Conservation (phyloP, 2,113 vertebrate species). For the Dicrurus megarhynchus region DNA sequence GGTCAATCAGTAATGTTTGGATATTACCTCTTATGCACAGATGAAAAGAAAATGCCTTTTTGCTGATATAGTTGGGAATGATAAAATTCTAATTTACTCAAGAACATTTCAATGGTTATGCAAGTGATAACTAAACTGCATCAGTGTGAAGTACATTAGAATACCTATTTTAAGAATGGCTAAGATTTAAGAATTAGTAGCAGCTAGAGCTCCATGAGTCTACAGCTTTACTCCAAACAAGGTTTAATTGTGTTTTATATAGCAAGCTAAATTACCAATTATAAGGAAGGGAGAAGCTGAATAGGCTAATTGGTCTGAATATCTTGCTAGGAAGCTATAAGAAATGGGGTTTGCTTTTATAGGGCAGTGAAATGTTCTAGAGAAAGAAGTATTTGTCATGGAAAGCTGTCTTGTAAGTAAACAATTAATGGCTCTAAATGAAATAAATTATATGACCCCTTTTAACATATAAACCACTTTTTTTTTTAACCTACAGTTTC, state of each 20-base stretch:
- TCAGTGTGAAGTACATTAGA: not conserved
- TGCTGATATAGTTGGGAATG: constrained; percentile 33
- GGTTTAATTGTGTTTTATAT: constrained; percentile 32
- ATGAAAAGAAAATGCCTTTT: constrained; percentile 44
- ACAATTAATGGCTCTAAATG: not conserved
- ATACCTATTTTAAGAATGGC: constrained; percentile 8
- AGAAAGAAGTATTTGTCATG: not conserved
- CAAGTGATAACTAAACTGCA: constrained; percentile 30
- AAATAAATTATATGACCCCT: not conserved
- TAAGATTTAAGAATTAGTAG: not conserved
- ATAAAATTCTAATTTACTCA: not conserved
- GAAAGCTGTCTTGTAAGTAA: not conserved
- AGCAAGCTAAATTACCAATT: constrained; percentile 9
- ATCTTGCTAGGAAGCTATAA: not conserved
- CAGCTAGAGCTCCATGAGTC: not conserved
- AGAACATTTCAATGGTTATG: not conserved
- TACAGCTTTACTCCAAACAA: constrained; percentile 5
- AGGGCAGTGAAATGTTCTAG: not conserved
- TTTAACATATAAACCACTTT: not conserved
- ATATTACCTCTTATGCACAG: not conserved
- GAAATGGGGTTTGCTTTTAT: constrained; percentile 5
- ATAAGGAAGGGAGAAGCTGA: not conserved
- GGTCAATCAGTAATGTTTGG: not conserved
- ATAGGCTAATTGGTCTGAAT: constrained; percentile 10
- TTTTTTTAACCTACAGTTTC: not conserved